Evolutionary conservation across 2,113 vertebrate genomes (phyloP), one percentile per base, ranked within the genome.

Genomic region (Cyanistes caeruleus): DNA sequence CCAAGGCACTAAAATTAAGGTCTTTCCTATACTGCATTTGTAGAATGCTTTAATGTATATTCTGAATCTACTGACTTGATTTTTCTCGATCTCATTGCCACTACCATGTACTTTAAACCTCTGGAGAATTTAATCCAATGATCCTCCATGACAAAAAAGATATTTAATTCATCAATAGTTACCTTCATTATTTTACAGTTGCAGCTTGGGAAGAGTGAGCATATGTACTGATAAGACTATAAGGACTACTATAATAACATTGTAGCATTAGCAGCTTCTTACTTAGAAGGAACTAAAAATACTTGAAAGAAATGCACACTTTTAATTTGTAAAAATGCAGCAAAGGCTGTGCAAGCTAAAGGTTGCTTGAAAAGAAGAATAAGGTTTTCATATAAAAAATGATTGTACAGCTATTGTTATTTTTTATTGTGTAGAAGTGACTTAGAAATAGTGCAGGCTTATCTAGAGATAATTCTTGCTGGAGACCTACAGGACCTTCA

Each of bases 151-250:
- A 95, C 95, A 96, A 98, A 97, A 92, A 97, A 97, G 93, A 89
- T 97, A 55, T 92, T 97, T 97, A 97, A 97, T 97, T 98, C 92
- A 96, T 70, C 94, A 95, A 39, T 93, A 76, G 55, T 76, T 95
- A 93, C 75, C 87, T 96, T 97, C 90, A 93, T 97, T 97, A 94
- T 94, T 95, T 97, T 91, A 95, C 59, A 90, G 69, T 48, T 91
- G 87, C 84, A 92, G 63, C 82, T 72, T 84, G 77, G 91, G 96
- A 89, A 88, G 90, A 84, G 65, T 88, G 78, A 96, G 65, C 49
- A n/a, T 83, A 86, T 35, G 60, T 60, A 94, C 84, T 88, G 86
- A 96, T 95, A 97, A 49, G 14, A 80, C 89, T 95, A 78, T 55
- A 92, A 85, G 68, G 49, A 39, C 72, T 89, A 48, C 52, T 79